These are phyloP conservation scores for Lysandra coridon DNA, from an alignment of 2,888 invertebrate species.

Conservation along the genomic window DNA sequence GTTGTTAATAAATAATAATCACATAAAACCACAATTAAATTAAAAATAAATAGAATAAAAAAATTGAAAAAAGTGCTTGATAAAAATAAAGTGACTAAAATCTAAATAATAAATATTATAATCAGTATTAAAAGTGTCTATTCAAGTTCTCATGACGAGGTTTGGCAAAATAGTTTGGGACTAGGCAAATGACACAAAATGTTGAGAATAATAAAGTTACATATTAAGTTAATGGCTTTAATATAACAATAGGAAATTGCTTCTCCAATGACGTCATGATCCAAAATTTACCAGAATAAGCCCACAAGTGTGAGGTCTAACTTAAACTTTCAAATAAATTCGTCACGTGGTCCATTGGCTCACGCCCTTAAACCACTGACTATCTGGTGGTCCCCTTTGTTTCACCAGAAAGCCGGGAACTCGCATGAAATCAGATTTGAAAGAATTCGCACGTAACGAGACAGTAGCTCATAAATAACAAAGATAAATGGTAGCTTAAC, in stretches of 20 bases:
- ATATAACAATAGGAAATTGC: too few species aligned
- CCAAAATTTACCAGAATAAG: background rate
- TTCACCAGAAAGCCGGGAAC: background rate
- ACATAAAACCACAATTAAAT: background rate
- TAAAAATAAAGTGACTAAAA: too few species aligned
- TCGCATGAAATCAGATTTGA: conserved; percentile 51
- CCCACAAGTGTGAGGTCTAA: background rate
- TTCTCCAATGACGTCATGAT: background rate
- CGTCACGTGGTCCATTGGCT: background rate
- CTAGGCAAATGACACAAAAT: too few species aligned
- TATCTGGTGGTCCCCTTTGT: conserved; percentile 9
- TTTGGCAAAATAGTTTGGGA: too few species aligned
- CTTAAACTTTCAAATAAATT: background rate
- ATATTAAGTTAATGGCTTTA: too few species aligned
- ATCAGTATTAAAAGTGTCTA: too few species aligned
- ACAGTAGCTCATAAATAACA: conserved; percentile 74
- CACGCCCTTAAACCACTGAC: background rate
- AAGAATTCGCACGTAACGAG: conserved; percentile 49
- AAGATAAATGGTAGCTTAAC: conserved; percentile 76
- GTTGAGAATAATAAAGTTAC: too few species aligned
- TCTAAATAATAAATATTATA: too few species aligned
- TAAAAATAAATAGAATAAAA: background rate
- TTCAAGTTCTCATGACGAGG: too few species aligned
- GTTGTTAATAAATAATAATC: background rate
- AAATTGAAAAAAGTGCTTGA: background rate